Evolutionary conservation across 2,888 invertebrate genomes (phyloP).

Genomic region (Odontocerum albicorne): DNA sequence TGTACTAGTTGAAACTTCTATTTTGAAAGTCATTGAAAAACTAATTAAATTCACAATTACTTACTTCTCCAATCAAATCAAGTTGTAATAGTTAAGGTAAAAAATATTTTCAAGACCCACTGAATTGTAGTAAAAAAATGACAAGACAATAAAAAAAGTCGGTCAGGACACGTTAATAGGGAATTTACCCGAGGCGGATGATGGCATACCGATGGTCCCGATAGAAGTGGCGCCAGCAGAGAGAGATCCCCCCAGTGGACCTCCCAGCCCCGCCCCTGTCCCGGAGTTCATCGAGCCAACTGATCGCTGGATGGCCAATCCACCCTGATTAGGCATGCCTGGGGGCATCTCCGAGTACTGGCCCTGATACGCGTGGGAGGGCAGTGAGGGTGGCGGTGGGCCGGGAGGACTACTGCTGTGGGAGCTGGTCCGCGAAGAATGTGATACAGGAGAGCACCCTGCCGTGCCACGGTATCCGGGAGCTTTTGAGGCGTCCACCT

Average conservation of each 20-base stretch:
- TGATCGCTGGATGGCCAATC: constrained; percentile 40
- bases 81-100: not conserved
- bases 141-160: too few species aligned
- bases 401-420: constrained; percentile 54
- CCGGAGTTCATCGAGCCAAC: constrained; percentile 38
- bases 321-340: constrained; percentile 24
- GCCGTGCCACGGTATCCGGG: constrained; percentile 85
- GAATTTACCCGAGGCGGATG: constrained; percentile 25
- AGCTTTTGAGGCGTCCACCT: constrained; percentile 87
- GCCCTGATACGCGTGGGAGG: constrained; percentile 32
- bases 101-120: not conserved
- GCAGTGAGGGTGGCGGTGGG: constrained; percentile 31
- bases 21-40: too few species aligned
- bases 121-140: not conserved
- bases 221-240: constrained; percentile 48
- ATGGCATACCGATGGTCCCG: constrained; percentile 35
- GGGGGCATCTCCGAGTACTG: constrained; percentile 31
- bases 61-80: too few species aligned
- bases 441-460: constrained; percentile 71
- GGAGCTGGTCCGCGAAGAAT: constrained; percentile 53
- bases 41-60: too few species aligned
- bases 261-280: constrained; percentile 45
- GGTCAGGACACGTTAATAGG: too few species aligned
- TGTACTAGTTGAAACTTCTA: too few species aligned
- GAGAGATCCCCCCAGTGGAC: constrained; percentile 49